Percentiles rank a stretch among this genome's conserved stretches.
Conservation (phyloP, 1,140 invertebrate species). For the Idris sp. region DNA sequence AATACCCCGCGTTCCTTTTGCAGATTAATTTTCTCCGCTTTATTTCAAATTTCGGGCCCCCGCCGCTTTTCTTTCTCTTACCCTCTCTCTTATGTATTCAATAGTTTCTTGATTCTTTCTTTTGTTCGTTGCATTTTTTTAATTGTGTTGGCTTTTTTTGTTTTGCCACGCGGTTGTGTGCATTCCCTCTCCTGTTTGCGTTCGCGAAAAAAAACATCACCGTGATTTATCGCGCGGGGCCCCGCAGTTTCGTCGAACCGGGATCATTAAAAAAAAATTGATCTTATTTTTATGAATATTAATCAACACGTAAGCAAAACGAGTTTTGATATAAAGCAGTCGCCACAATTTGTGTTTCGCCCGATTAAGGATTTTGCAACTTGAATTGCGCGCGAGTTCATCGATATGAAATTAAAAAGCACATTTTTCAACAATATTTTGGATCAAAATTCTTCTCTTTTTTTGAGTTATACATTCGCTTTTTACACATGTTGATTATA, state of each 20-base stretch:
- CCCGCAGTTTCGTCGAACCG: constrained; percentile 54
- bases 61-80: constrained; percentile 30
- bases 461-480: too few relatives aligned
- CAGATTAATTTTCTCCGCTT: constrained; percentile 60
- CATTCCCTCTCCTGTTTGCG: constrained; percentile 19
- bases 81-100: constrained; percentile 1
- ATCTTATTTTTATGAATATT: constrained; percentile 59
- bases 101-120: too few relatives aligned
- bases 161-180: neutral
- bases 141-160: too few relatives aligned
- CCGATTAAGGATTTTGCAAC: constrained; percentile 26
- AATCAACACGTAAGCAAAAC: constrained; percentile 49
- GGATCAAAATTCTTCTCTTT: too few relatives aligned
- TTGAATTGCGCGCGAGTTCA: constrained; percentile 9
- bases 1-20: constrained; percentile 50
- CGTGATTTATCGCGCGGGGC: constrained; percentile 48
- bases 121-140: neutral
- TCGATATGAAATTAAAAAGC: too few relatives aligned
- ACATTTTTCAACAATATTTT: too few relatives aligned
- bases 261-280: constrained; percentile 57
- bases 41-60: constrained; percentile 41
- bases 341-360: constrained; percentile 29
- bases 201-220: constrained; percentile 35
- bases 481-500: too few relatives aligned
- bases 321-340: constrained; percentile 48